Base-by-base conservation (phyloP, 2,797 vertebrate genomes). In the Melopsittacus undulatus region DNA sequence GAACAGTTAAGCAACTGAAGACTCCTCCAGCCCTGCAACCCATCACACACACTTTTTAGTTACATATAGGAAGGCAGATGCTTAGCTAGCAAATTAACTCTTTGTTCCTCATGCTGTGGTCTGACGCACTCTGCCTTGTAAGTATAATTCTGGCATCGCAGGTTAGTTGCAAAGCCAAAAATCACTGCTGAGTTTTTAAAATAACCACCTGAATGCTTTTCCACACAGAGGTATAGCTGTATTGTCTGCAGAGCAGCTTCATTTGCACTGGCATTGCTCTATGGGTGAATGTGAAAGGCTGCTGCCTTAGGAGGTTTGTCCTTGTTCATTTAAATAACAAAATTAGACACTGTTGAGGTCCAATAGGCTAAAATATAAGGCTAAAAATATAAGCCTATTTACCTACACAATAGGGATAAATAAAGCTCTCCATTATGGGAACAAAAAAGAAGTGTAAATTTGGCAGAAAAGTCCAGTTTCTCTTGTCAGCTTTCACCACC, bases 301-400 rank as follows among this genome's bases (percentile, higher is more conserved):
- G 63, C 63, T 32, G 76, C 89, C 85, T 90, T 59, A 80, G 52
- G 62, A 96, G 78, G 57, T 49, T 84, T 88, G 74, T 22, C n/a
- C 54, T 95, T 87, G 77, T 63, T 92, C 43, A 52, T 92, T 80
- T 89, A 75, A 92, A 88, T 27, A 68, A 82, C 49, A 95, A 92
- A 96, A 94, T 89, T 92, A 93, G 87, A 95, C 66, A 68, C 52
- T 83, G 66, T 63, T 87, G 78, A 94, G 77, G 76, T 94, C 73
- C 89, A 72, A 94, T 38, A 83, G 12, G 54, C 82, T 94, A 85
- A 92, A 94, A 95, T 57, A 34, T 57, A 23, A 80, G 13, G 51
- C 84, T 94, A 83, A 92, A 94, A 96, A 77, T 69, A 68, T 12
- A 83, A 96, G 43, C 59, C 42, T 59, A 36, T 77, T 88, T 91